Base-by-base conservation (phyloP, 2,113 vertebrate species). In the Salvator merianae region DNA sequence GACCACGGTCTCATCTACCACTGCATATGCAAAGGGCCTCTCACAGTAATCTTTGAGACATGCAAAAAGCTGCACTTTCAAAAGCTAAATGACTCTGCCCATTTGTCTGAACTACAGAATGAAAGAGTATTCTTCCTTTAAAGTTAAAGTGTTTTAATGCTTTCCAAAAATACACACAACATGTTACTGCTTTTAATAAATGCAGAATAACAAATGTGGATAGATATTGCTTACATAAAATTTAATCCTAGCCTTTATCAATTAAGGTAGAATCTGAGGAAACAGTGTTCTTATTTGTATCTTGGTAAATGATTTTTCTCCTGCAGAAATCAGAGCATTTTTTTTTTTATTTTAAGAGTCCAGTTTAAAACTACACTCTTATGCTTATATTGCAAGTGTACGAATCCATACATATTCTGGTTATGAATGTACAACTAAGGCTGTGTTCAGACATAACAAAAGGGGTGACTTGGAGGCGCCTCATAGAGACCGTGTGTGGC, bases 361-460 rank as follows among this genome's bases (percentile, higher is more conserved):
- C 79, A 14, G 68, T 78, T 83, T 89, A 85, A 88, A 63, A 13
- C 75, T 84, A 24, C 32, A 72, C 55, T 71, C 82, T 87, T 69
- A 78, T 76, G 77, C 1, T 7, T 90, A 55, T 87, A 55, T 1
- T 1, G 20, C 53, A 63, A n/a, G n/a, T 70, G 77, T 66, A 90
- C 26, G 4, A 90, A 87, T 70, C 63, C 75, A 65, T 38, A 85
- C 68, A 86, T 80, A 91, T 83, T 85, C 43, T 76, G 90, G 72
- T 3, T 91, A 40, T 85, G 85, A 86, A 2, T 22, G 24, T 81
- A 47, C 2, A 73, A 79, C 72, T 32, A 40, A 78, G 36, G 0
- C 0, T 79, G 88, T 84, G n/a, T n/a, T n/a, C n/a, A n/a, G n/a
- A n/a, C n/a, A n/a, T n/a, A n/a, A n/a, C n/a, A n/a, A n/a, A n/a